Evolutionary conservation across 2,888 invertebrate genomes (phyloP).

Genomic region (Drosophila kuntzei): DNA sequence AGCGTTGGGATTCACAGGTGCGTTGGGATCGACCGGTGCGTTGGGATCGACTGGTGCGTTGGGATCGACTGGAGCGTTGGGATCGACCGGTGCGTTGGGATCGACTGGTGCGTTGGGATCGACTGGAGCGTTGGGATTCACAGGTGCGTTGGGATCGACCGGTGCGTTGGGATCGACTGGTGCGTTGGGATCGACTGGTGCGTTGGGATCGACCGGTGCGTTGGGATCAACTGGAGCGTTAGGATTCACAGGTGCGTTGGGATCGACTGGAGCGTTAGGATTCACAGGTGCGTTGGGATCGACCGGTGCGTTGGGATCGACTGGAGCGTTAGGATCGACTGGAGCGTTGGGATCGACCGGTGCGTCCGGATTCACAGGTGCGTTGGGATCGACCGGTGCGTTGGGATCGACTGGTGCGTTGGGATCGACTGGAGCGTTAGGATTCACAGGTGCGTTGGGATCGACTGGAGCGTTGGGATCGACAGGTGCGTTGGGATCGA

Average conservation of each 20-base stretch:
- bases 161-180: too few relatives aligned
- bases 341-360: conserved; percentile 19
- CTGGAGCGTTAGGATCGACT: conserved; percentile 14
- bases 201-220: too few relatives aligned
- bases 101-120: too few relatives aligned
- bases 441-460: conserved; percentile 16
- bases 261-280: too few relatives aligned
- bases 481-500: conserved; percentile 18
- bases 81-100: not conserved
- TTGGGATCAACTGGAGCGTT: too few relatives aligned
- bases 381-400: conserved; percentile 13
- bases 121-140: too few relatives aligned
- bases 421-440: conserved; percentile 16
- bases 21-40: not conserved
- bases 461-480: conserved; percentile 21
- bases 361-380: conserved; percentile 7
- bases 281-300: conserved; percentile 9
- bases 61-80: too few relatives aligned
- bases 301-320: conserved; percentile 12
- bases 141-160: too few relatives aligned
- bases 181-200: too few relatives aligned
- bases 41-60: not conserved
- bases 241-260: too few relatives aligned
- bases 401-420: conserved; percentile 23
- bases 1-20: not conserved